Base-by-base conservation (phyloP, 1,140 invertebrate genomes). In the Homarus americanus region DNA sequence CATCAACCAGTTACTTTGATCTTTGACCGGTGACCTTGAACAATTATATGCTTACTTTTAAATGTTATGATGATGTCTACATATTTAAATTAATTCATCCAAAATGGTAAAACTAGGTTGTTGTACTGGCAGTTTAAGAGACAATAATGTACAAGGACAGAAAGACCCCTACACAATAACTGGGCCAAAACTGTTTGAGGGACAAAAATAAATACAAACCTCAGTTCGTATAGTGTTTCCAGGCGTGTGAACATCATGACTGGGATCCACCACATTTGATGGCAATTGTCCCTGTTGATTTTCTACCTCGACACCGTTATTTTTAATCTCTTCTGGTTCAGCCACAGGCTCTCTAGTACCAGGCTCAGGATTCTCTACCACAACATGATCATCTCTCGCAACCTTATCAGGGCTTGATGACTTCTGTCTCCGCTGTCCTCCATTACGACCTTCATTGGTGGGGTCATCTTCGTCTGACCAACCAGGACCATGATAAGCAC, bases 401-500 rank as follows among this genome's bases (percentile, higher is more conserved):
- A 76, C 63, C 49, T 93, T 92, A 58, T 84, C 92, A 28, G 91
- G 88, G 82, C 79, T 92, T 36, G 87, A 82, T 58, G 66, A 82
- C 28, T 73, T 63, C 38, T 83, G 79, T 15, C n/a, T 88, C 58
- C 75, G 82, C 78, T 38, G 76, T 44, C 53, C 84, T 82, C 73
- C 89, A 82, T 89, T 88, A 40, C 91, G 92, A 63, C 91, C 91
- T 66, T 92, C 91, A 63, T 87, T 91, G 32, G 92, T 79, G 41
- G 90, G 92, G 32, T 93, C 93, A 34, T 93, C 93, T 44, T 92
- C 93, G 41, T 91, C 91, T 53, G 91, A 91, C 86, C 88, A 93
- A 28, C 91, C 90, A 28, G 91, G 86, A 32, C 87, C 93, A 63
- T 93, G 94, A 94, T 98, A 98, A 17, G 97, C 97, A 4, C 97